Base-by-base conservation (phyloP, 2,797 vertebrate genomes). In the Acrocephalus scirpaceus region DNA sequence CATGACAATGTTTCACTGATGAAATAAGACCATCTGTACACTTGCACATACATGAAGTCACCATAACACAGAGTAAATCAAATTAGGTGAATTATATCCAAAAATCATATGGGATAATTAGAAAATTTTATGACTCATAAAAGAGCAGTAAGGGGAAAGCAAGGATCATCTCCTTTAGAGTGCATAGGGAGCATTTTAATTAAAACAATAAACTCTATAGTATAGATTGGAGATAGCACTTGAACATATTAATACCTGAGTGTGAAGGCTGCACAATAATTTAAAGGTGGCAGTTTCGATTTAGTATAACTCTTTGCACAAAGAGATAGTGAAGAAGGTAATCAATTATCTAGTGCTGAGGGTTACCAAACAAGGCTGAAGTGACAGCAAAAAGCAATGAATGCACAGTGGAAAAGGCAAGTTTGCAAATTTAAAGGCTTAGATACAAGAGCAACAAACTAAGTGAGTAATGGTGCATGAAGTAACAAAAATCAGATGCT, bases 151-250 rank as follows among this genome's bases (percentile, higher is more conserved):
- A 95, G 51, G 45, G 58, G 57, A 94, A 60, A 50, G 40, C 15
- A 72, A 81, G 66, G 27, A 51, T 94, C 42, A 66, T 30, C 47
- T 95, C 26, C 44, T 95, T 74, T 67, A 60, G 73, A 82, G 60
- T 90, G 53, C 45, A 51, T 16, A 74, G 69, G 61, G 30, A 86
- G 38, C 16, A 70, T 80, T 93, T 95, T 89, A 97, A 97, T 97
- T 96, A 94, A 97, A 93, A 95, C 87, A 96, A 86, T 97, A 97
- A 91, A 93, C 95, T 93, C 94, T 77, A 42, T 25, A 57, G 58
- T 81, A 58, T 72, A 96, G 92, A 96, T 77, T 88, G n/a, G 48
- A 88, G 65, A 77, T 77, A 81, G 2, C 60, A 71, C 80, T 92
- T 86, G 89, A 92, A 94, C 34, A 23, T 92, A 62, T 21, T 56